Conservation (phyloP, 2,113 vertebrate genomes). For the Columba livia region DNA sequence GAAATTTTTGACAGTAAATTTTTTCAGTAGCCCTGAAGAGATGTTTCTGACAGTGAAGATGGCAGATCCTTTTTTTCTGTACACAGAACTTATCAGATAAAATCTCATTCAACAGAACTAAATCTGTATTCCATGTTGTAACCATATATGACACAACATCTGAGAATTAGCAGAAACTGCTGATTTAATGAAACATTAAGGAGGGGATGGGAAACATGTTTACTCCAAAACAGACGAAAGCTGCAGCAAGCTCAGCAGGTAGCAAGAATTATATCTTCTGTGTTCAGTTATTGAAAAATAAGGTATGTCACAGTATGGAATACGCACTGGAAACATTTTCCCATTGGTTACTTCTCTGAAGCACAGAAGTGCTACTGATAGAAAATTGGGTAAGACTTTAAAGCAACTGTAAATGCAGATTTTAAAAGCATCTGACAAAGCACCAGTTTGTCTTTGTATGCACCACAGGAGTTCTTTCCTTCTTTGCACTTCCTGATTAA, state of each 20-base stretch:
- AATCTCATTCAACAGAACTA: not conserved
- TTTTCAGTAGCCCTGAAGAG: not conserved
- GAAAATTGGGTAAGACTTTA: not conserved
- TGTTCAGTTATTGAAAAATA: not conserved
- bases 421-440: not conserved
- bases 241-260: not conserved
- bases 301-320: not conserved
- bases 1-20: not conserved
- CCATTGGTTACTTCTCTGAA: not conserved
- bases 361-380: not conserved
- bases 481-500: not conserved
- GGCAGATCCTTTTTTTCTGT: not conserved
- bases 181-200: not conserved
- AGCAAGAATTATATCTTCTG: not conserved
- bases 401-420: not conserved
- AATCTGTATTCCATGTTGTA: not conserved
- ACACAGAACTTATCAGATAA: not conserved
- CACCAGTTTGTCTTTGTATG: not conserved
- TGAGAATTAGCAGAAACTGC: not conserved
- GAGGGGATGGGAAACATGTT: not conserved
- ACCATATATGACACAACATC: not conserved
- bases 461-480: not conserved
- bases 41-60: not conserved
- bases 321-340: not conserved
- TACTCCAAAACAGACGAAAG: not conserved